phyloP scores from a whole-genome alignment of 2,113 vertebrate genomes.

The Brachyistius frenatus region DNA sequence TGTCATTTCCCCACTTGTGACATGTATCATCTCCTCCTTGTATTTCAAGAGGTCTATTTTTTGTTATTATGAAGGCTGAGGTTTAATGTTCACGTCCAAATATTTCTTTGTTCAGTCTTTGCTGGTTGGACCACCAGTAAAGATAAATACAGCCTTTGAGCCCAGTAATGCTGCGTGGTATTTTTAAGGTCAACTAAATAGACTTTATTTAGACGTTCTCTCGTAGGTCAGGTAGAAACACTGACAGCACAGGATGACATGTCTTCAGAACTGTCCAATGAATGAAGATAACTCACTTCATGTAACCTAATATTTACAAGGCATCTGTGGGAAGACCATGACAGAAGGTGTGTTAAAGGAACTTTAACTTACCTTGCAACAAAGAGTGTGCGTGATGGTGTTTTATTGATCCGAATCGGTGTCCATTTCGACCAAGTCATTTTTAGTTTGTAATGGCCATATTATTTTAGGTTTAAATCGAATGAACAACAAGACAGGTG shows the following conservation, averaged over 20 bases:
- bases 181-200: constrained; percentile 27
- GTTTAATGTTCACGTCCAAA: constrained; percentile 16
- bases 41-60: constrained; percentile 20
- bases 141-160: constrained; percentile 25
- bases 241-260: not conserved
- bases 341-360: not conserved
- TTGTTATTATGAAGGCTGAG: constrained; percentile 5
- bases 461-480: not conserved
- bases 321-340: not conserved
- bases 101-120: constrained; percentile 16
- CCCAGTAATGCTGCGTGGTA: constrained; percentile 16
- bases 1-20: not conserved
- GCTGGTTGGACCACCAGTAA: constrained; percentile 25
- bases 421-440: not conserved
- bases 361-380: no score
- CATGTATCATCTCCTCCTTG: not conserved
- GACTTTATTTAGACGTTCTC: constrained; percentile 34
- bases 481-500: not conserved
- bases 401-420: not conserved
- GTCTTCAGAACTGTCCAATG: not conserved
- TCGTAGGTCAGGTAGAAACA: not conserved
- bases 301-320: not conserved
- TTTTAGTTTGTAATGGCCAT: not conserved
- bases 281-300: not conserved
- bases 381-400: not conserved